phyloP scores from a whole-genome alignment of 2,113 vertebrate genomes.

The Puntigrus tetrazona region DNA sequence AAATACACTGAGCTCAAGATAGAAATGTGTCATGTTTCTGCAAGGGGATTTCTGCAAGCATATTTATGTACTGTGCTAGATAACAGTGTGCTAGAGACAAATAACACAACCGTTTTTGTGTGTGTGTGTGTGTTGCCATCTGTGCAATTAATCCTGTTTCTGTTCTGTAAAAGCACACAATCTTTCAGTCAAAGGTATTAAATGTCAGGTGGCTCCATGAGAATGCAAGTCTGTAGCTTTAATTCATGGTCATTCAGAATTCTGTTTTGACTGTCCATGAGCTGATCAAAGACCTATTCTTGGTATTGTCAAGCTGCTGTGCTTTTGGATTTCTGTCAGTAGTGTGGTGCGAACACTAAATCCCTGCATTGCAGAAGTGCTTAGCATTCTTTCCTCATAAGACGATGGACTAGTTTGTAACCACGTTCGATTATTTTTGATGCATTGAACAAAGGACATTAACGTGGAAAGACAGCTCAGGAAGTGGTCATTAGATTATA shows the following conservation, averaged over 20 bases:
- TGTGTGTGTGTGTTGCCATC: not conserved
- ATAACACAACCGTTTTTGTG: not conserved
- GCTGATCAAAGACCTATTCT: constrained; percentile 26
- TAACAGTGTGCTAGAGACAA: not conserved
- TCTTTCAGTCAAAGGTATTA: not conserved
- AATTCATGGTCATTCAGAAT: constrained; percentile 5
- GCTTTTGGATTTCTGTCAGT: constrained; percentile 22
- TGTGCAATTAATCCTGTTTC: not conserved
- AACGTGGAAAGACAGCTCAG: not conserved
- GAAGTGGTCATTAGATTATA: not conserved
- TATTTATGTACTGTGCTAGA: not conserved
- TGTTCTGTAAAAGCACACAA: not conserved
- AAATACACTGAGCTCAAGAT: constrained; percentile 37
- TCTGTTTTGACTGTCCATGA: constrained; percentile 22
- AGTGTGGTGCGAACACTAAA: constrained; percentile 9
- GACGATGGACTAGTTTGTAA: not conserved
- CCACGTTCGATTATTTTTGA: not conserved
- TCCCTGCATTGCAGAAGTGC: constrained; percentile 6
- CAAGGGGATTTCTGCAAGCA: constrained; percentile 42
- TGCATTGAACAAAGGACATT: constrained; percentile 9
- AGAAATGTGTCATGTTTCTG: constrained; percentile 43
- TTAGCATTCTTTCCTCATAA: constrained; percentile 36
- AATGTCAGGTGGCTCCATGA: not conserved
- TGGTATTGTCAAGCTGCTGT: constrained; percentile 36
- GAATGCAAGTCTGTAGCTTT: not conserved